These are phyloP conservation scores for Erinaceus europaeus DNA, from an alignment of 2,113 vertebrate genomes.

Conservation along the genomic window DNA sequence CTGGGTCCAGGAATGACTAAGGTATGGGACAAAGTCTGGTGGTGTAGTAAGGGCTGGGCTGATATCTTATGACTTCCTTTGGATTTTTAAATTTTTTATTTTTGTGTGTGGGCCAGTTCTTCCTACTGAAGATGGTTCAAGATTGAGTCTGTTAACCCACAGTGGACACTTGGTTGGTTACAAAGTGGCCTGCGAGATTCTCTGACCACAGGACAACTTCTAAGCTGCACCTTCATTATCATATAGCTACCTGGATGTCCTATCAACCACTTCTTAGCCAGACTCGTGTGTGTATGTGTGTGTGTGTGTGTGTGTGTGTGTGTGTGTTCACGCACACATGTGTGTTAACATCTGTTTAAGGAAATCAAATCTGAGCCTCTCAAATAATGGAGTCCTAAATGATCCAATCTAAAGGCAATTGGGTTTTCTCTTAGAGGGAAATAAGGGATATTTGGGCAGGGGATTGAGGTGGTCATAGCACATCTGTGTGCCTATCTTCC, in stretches of 20 bases:
- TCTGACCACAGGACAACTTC: constrained; percentile 12
- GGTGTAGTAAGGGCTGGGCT: background rate
- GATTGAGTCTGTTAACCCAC: background rate
- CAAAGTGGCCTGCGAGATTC: background rate
- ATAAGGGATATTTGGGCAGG: background rate
- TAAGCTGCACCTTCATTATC: background rate
- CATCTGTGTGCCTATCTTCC: background rate
- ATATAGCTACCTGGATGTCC: background rate
- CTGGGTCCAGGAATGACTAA: background rate
- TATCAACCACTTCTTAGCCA: background rate
- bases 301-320: too few species aligned
- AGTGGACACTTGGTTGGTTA: background rate
- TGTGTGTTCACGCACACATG: too few species aligned
- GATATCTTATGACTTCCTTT: background rate
- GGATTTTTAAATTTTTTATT: too few species aligned
- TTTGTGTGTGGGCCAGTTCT: background rate
- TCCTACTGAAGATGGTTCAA: background rate
- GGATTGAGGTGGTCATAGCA: background rate
- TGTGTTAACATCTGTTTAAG: background rate
- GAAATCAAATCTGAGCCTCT: background rate
- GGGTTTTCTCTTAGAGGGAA: background rate
- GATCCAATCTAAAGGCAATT: background rate
- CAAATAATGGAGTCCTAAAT: background rate
- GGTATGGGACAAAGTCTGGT: background rate
- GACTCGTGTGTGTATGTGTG: too few species aligned